Percentiles rank a stretch among this genome's conserved stretches.
phyloP scores from a whole-genome alignment of 2,797 vertebrate species.

The Pygocentrus nattereri region DNA sequence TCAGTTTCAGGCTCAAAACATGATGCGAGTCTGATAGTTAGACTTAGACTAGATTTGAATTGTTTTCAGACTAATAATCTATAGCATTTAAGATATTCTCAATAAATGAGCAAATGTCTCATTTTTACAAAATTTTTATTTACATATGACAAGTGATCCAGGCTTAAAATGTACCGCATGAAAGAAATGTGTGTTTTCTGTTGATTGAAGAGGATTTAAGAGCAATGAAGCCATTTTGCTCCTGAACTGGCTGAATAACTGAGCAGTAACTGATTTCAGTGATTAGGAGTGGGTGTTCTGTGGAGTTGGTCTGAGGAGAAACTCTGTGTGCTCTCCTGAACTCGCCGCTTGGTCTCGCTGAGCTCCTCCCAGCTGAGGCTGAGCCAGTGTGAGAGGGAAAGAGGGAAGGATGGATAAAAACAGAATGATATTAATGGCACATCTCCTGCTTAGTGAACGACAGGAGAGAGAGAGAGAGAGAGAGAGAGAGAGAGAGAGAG shows the following conservation, averaged over 20 bases:
- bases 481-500: conserved; percentile 70
- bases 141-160: too few relatives aligned
- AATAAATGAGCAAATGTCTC: too few relatives aligned
- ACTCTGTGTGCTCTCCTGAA: not conserved
- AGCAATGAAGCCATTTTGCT: not conserved
- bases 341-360: not conserved
- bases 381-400: conserved; percentile 60
- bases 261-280: not conserved
- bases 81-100: too few relatives aligned
- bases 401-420: conserved; percentile 63
- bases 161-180: not conserved
- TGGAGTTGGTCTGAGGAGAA: not conserved
- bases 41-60: too few relatives aligned
- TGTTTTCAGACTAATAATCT: too few relatives aligned
- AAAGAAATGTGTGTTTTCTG: not conserved
- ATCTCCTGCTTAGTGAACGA: conserved; percentile 60
- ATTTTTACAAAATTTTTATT: too few relatives aligned
- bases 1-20: too few relatives aligned
- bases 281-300: not conserved
- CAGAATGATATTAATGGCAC: conserved; percentile 60
- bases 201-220: not conserved
- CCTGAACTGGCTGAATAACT: not conserved
- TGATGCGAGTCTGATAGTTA: too few relatives aligned
- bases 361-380: conserved; percentile 6
- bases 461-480: conserved; percentile 66